These are phyloP conservation scores for Cisticola juncidis DNA, from an alignment of 2,113 vertebrate species.

Conservation along the genomic window DNA sequence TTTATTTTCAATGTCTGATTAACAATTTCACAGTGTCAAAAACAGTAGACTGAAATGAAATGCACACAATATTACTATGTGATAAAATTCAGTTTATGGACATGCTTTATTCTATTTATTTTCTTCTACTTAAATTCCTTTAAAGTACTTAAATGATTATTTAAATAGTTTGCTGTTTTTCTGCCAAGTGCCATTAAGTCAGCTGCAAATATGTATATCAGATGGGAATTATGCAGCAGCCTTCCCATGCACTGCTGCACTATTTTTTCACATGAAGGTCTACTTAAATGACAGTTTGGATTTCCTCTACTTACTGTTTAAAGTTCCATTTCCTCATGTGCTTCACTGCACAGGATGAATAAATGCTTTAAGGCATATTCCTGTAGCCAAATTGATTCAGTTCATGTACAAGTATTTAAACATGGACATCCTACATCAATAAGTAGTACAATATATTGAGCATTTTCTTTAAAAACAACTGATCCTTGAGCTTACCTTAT, in stretches of 20 bases:
- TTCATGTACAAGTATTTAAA: neutral
- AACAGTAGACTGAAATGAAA: slow-evolving; percentile 39
- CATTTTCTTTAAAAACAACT: neutral
- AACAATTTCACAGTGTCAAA: slow-evolving; percentile 27
- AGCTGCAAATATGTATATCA: neutral
- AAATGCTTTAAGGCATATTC: neutral
- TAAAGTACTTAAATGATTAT: slow-evolving; percentile 7
- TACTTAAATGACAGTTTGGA: neutral
- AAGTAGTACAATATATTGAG: accelerated
- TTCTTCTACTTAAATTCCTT: slow-evolving; percentile 30
- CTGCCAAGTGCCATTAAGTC: neutral
- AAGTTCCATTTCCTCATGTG: neutral
- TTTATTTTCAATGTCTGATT: slow-evolving; percentile 41
- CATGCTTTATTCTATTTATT: slow-evolving; percentile 18
- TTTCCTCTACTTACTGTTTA: neutral
- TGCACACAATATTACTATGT: neutral
- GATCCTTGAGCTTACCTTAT: neutral
- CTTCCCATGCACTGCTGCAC: neutral
- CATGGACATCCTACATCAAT: neutral
- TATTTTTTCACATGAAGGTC: neutral
- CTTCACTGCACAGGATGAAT: neutral
- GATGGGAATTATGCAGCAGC: neutral
- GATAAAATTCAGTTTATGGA: neutral
- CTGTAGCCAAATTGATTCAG: neutral
- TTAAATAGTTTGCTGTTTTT: neutral